phyloP scores from a whole-genome alignment of 2,888 invertebrate species.

The Euspilapteryx auroguttella region DNA sequence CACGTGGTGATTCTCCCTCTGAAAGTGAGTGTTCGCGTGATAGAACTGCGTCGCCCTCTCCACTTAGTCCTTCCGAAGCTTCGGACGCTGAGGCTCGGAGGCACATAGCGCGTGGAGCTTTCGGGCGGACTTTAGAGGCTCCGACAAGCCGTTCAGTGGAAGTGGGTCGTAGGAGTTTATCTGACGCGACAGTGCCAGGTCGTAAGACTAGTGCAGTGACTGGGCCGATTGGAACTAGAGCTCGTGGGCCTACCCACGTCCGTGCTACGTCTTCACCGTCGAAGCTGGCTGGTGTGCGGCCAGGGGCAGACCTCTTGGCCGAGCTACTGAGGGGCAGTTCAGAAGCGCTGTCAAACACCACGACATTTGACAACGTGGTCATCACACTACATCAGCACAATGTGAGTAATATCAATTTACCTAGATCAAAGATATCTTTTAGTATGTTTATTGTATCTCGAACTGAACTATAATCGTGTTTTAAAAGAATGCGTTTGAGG shows the following conservation, averaged over 20 bases:
- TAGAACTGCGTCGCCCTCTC: constrained; percentile 62
- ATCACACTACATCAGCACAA: constrained; percentile 52
- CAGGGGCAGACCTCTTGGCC: constrained; percentile 67
- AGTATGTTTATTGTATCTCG: no score
- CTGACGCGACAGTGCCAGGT: constrained; percentile 54
- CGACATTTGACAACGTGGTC: constrained; percentile 52
- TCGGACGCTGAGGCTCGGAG: constrained; percentile 47
- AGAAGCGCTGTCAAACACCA: constrained; percentile 69
- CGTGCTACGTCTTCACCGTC: constrained; percentile 80
- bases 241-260: constrained; percentile 66
- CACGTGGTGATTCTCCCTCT: constrained; percentile 68
- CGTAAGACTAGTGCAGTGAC: constrained; percentile 65
- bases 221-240: constrained; percentile 29
- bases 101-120: constrained; percentile 69
- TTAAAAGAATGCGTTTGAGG: no score
- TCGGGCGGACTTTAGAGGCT: constrained; percentile 42
- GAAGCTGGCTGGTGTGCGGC: constrained; percentile 67
- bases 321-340: constrained; percentile 79
- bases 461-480: no score
- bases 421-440: no score
- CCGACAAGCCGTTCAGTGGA: constrained; percentile 57
- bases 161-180: constrained; percentile 48
- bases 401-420: no score
- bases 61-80: constrained; percentile 67
- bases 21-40: constrained; percentile 68